phyloP scores from a whole-genome alignment of 2,888 invertebrate genomes.

The Euplexia lucipara region DNA sequence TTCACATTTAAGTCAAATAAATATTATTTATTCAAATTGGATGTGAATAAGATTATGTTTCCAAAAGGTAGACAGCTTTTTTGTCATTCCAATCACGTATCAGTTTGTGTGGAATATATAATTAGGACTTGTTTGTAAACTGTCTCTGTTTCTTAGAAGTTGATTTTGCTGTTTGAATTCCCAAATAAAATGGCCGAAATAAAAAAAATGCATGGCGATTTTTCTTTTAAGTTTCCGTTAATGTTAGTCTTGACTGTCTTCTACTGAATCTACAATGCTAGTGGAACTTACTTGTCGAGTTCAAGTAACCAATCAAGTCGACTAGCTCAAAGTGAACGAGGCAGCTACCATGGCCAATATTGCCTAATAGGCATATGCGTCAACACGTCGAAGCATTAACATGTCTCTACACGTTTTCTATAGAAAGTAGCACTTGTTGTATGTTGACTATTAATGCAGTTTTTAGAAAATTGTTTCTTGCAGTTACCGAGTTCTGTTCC shows the following conservation, averaged over 20 bases:
- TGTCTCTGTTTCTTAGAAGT: neutral
- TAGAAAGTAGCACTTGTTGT: conserved; percentile 86
- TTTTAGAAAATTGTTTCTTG: conserved; percentile 74
- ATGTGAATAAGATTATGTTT: conserved; percentile 1
- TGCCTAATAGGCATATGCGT: conserved; percentile 81
- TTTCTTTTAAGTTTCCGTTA: too few relatives aligned
- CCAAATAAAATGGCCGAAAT: too few relatives aligned
- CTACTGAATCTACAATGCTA: neutral
- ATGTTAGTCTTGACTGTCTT: too few relatives aligned
- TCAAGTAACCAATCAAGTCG: conserved; percentile 28
- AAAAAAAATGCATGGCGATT: too few relatives aligned
- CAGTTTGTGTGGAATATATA: neutral
- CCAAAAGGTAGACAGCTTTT: neutral
- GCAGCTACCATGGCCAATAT: conserved; percentile 72
- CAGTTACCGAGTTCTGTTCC: conserved; percentile 70
- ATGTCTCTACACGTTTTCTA: conserved; percentile 79
- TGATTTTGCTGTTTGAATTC: neutral
- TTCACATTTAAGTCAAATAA: too few relatives aligned
- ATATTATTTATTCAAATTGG: conserved; percentile 9
- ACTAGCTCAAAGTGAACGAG: conserved; percentile 47
- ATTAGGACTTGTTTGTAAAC: neutral
- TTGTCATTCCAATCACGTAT: conserved; percentile 22
- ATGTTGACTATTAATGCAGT: conserved; percentile 85
- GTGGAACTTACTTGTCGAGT: conserved; percentile 3
- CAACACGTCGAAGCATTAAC: conserved; percentile 76